These are phyloP conservation scores for Maconellicoccus hirsutus DNA, from an alignment of 1,140 invertebrate species.

Conservation along the genomic window DNA sequence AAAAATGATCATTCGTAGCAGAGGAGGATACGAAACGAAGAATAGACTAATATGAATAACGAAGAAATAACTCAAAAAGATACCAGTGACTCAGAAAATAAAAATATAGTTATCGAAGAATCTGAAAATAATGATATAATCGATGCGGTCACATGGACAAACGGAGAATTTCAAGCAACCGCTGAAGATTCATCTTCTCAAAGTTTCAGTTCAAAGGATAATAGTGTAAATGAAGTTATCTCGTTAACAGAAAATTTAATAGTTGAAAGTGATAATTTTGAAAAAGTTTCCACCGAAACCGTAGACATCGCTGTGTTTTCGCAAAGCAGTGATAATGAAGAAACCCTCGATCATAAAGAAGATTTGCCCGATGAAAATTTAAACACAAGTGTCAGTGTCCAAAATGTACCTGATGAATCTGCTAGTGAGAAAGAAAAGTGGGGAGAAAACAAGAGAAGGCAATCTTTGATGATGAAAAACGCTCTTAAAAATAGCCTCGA, in stretches of 20 bases:
- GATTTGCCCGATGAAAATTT: not conserved
- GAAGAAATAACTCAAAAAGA: too few relatives aligned
- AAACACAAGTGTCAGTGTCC: not conserved
- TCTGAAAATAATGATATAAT: not conserved
- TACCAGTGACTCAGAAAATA: too few relatives aligned
- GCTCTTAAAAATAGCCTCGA: conserved; percentile 3
- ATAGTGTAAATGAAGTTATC: not conserved
- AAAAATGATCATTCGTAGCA: too few relatives aligned
- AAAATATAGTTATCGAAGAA: not conserved
- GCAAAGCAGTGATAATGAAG: not conserved
- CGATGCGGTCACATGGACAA: not conserved
- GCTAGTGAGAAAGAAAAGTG: not conserved
- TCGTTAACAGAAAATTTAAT: not conserved
- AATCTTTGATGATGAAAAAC: conserved; percentile 11
- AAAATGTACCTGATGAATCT: not conserved
- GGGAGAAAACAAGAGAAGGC: conserved; percentile 9
- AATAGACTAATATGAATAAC: too few relatives aligned
- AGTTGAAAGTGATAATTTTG: not conserved
- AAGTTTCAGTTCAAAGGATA: not conserved
- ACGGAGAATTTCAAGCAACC: not conserved
- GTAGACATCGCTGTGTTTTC: not conserved
- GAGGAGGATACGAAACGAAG: too few relatives aligned
- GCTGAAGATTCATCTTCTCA: not conserved
- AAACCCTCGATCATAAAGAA: not conserved
- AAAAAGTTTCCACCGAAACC: conserved; percentile 11